These are phyloP conservation scores for Tretioscincus oriximinensis DNA, from an alignment of 2,113 vertebrate genomes.

Conservation along the genomic window DNA sequence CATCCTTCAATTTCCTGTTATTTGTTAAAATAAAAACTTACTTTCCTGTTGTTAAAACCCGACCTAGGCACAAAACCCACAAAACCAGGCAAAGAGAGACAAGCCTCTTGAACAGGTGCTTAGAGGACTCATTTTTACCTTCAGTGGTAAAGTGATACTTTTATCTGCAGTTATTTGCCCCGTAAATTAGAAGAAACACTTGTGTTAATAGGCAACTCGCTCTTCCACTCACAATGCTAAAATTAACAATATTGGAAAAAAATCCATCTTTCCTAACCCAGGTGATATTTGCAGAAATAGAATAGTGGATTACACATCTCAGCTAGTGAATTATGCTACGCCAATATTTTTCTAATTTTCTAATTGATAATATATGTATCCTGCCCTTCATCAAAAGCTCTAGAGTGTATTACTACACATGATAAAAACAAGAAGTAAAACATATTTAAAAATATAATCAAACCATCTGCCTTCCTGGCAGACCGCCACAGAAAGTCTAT, in stretches of 20 bases:
- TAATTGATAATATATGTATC: not conserved
- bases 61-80: conserved; percentile 42
- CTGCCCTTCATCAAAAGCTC: not conserved
- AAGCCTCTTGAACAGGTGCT: conserved; percentile 42
- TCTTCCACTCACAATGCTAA: not conserved
- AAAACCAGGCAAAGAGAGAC: conserved; percentile 22
- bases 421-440: too few relatives aligned
- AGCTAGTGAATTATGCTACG: too few relatives aligned
- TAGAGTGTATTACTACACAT: too few relatives aligned
- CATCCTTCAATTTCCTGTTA: conserved; percentile 52
- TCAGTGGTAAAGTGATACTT: not conserved
- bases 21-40: conserved; percentile 53
- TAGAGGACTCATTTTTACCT: too few relatives aligned
- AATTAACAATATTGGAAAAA: not conserved
- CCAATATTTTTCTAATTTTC: too few relatives aligned
- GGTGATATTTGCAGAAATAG: too few relatives aligned
- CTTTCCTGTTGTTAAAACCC: conserved; percentile 52
- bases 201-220: not conserved
- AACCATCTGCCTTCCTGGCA: too few relatives aligned
- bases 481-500: not conserved
- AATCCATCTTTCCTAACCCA: not conserved
- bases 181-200: not conserved
- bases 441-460: not conserved
- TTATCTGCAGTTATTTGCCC: not conserved
- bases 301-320: too few relatives aligned